Base-by-base conservation (phyloP, 2,888 invertebrate species). In the Dolichopus griseipennis region DNA sequence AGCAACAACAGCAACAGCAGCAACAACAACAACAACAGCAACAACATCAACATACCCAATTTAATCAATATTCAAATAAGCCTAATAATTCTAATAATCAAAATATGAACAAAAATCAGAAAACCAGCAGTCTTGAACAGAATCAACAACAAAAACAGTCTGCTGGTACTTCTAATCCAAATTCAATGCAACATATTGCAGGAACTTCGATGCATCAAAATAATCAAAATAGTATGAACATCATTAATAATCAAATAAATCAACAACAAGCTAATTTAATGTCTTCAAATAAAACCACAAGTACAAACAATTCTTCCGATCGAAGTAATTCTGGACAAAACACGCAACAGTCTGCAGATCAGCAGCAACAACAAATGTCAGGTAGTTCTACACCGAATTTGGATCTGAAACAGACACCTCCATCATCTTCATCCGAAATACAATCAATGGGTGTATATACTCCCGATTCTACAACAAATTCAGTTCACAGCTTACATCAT, bases 391-490 rank as follows among this genome's bases (percentile, higher is more conserved):
- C 83, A 0, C 82, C 83, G 0, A 81, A 73, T 21, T 76, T 77
- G 33, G 71, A 71, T 41, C 22, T 71, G 18, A 75, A 68, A 75
- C 81, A 84, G 65, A 84, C 84, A 0, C 78, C 81, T 21, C 79
- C 81, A 20, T 82, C 83, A 66, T 33, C 64, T 6, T 43, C 71
- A 7, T 78, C 87, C 0, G 90, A 89, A 66, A 80, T 90, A 70
- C 88, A 90, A n/a, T 90, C 91, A 1, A 88, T 92, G 88, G 92
- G 91, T 0, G 91, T 93, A 0, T 94, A 93, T 76, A 93, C 91
- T 0, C 90, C 93, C 0, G 93, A 93, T 75, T 90, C 93, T 0
- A 90, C 91, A 0, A 89, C 90, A 61, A 93, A 92, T 77, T 90
- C 91, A 0, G 91, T 92, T 10, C 91, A 91, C 72, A 89, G 92